Percentiles rank a stretch among this genome's conserved stretches.
phyloP scores from a whole-genome alignment of 2,888 invertebrate genomes.

The Folsomia candida region DNA sequence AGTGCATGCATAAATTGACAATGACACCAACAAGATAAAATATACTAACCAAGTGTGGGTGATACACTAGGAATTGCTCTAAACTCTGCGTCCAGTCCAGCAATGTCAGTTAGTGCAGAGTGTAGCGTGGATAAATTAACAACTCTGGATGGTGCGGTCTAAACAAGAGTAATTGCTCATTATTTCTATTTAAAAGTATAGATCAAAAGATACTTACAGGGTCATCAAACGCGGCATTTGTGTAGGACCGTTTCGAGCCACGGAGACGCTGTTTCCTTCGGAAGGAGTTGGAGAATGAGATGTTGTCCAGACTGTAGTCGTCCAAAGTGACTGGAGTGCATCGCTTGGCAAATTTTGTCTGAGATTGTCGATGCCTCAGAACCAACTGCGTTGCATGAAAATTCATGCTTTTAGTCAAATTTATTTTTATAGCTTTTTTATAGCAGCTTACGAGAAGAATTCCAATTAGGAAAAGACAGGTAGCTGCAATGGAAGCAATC shows the following conservation, averaged over 20 bases:
- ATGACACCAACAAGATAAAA: too few relatives aligned
- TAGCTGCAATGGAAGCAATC: constrained; percentile 75
- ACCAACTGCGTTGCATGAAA: constrained; percentile 61
- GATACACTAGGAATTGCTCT: constrained; percentile 74
- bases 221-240: constrained; percentile 87
- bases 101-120: constrained; percentile 59
- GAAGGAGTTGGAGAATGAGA: constrained; percentile 72
- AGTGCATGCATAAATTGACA: too few relatives aligned
- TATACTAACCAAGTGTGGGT: too few relatives aligned
- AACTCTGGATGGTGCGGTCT: constrained; percentile 69
- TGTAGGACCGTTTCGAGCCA: constrained; percentile 81
- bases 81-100: constrained; percentile 75
- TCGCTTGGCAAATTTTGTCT: constrained; percentile 77
- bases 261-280: constrained; percentile 65
- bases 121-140: constrained; percentile 75
- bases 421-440: background rate
- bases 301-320: constrained; percentile 85
- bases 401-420: background rate
- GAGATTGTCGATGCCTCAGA: constrained; percentile 76
- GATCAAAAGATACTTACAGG: constrained; percentile 71
- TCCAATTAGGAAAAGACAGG: constrained; percentile 73
- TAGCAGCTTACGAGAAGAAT: constrained; percentile 66
- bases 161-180: too few relatives aligned
- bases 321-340: constrained; percentile 85
- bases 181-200: too few relatives aligned